Evolutionary conservation across 2,797 vertebrate species (phyloP), one percentile per base, ranked within the genome.

Genomic region (Poecilia velifera): DNA sequence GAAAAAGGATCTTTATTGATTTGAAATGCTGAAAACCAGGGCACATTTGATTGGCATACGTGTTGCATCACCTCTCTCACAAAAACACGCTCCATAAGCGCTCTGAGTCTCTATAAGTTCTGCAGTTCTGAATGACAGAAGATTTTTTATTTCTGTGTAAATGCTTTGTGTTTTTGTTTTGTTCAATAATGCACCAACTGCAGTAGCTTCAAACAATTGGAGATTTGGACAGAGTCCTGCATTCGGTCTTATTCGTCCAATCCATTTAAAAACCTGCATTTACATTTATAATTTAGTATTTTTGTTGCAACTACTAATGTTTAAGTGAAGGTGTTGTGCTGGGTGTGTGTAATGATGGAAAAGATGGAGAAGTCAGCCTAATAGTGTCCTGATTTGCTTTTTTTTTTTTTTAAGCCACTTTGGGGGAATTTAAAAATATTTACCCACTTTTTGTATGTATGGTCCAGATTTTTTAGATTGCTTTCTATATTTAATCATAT

Each of bases 61-160:
- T 13, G 64, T 70, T 71, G 74, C 79, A 76, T 71, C 64, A 76
- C 22, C 18, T 64, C 31, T 81, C 72, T 45, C 62, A 62, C n/a
- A 16, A 28, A 31, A 72, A 76, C 74, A 49, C 20, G 6, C 47
- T n/a, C 28, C 18, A 22, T 47, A 73, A 47, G 49, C 4, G 36
- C 25, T 45, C 18, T 4, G 34, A 47, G 18, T 51, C 71, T 49
- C 31, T 28, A 34, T 14, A 36, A n/a, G 41, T 76, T 72, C 28
- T 73, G 31, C 10, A 41, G 53, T 22, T 72, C 39, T 72, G 14
- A 72, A 51, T 64, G 53, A 49, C 68, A 76, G 62, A 62, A 28
- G 3, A 64, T 71, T 16, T 36, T 51, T 28, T 12, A 71, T 76
- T 76, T 75, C 22, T 71, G 49, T 14, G 10, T 59, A 46, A 41